Evolutionary conservation across 2,797 vertebrate species (phyloP), one percentile per base, ranked within the genome.

Genomic region (Chanos chanos): DNA sequence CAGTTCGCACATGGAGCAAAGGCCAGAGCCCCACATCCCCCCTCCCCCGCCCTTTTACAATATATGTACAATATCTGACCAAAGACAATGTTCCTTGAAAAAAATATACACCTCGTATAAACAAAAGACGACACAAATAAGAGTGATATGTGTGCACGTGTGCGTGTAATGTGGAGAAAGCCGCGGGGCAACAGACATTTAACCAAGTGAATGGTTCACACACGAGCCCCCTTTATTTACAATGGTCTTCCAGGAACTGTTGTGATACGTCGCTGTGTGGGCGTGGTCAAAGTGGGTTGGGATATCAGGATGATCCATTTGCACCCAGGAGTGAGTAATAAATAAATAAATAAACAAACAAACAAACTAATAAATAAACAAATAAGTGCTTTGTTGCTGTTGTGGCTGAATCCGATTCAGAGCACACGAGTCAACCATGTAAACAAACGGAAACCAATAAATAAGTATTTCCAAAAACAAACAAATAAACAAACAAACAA

Each of bases 161-260:
- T 15, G 18, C 18, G 18, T 50, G 15, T 50, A 16, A 37, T 41
- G 13, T 39, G 41, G 34, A 37, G 22, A 16, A 48, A 8, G 59
- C 19, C 52, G 30, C 60, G 48, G 19, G 53, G 69, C 43, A 64
- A 50, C 50, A 51, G 62, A 65, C 62, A 22, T 61, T 54, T 27
- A 52, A 61, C 68, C 71, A 67, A 64, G 49, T 44, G 39, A 52
- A n/a, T n/a, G n/a, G n/a, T n/a, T n/a, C n/a, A n/a, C n/a, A n/a
- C n/a, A n/a, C n/a, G n/a, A n/a, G n/a, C n/a, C n/a, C n/a, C n/a
- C n/a, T n/a, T n/a, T n/a, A n/a, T n/a, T n/a, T n/a, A n/a, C n/a
- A n/a, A n/a, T n/a, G n/a, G n/a, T n/a, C n/a, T n/a, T n/a, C n/a
- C n/a, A n/a, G n/a, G n/a, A n/a, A n/a, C n/a, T n/a, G n/a, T n/a